A percentile compares a stretch with the other conserved stretches of the same genome.
Conservation (phyloP, 1,140 invertebrate genomes). For the Armadillidium nasatum region DNA sequence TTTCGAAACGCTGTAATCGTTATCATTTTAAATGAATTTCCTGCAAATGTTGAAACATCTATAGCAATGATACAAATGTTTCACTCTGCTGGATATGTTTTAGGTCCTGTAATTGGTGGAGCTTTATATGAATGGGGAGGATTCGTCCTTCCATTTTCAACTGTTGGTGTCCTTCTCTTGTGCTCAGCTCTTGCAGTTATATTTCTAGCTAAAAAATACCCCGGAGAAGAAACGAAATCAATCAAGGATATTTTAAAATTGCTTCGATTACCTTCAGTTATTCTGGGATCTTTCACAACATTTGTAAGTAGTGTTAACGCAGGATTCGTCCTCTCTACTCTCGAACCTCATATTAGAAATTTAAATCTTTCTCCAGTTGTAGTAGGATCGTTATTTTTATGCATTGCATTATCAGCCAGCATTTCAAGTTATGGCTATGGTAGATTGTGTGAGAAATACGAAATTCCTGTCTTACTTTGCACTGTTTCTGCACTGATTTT, state of each 20-base stretch:
- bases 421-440: constrained; percentile 74
- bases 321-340: constrained; percentile 71
- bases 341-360: constrained; percentile 73
- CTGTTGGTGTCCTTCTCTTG: constrained; percentile 27
- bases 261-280: constrained; percentile 46
- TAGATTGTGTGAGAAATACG: constrained; percentile 65
- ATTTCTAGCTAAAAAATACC: constrained; percentile 45
- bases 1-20: constrained; percentile 13
- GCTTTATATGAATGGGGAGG: constrained; percentile 46
- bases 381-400: constrained; percentile 77
- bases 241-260: constrained; percentile 57
- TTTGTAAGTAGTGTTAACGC: constrained; percentile 72
- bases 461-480: constrained; percentile 63
- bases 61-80: constrained; percentile 7
- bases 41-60: constrained; percentile 4
- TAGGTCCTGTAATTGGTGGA: constrained; percentile 47
- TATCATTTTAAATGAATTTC: constrained; percentile 21
- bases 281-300: constrained; percentile 62
- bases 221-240: constrained; percentile 47
- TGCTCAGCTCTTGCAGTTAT: constrained; percentile 33
- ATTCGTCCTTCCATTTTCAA: constrained; percentile 47
- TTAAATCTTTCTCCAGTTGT: constrained; percentile 66
- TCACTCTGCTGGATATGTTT: background rate
- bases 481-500: constrained; percentile 64
- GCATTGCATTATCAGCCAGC: constrained; percentile 79